Conservation (phyloP, 1,140 invertebrate species). For the Bombus soroeensis region DNA sequence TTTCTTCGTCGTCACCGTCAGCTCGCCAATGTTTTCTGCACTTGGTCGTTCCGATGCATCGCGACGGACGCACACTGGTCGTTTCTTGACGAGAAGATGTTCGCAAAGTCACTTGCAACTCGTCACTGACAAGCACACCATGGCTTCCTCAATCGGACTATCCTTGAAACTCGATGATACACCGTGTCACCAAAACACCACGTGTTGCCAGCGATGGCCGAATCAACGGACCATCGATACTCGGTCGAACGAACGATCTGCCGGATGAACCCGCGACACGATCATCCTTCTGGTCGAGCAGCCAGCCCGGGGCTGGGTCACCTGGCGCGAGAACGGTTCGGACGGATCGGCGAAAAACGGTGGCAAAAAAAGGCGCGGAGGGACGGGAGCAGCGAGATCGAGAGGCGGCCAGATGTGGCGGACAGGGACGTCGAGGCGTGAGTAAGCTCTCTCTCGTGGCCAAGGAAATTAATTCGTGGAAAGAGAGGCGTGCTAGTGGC, state of each 20-base stretch:
- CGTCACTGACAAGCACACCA: not conserved
- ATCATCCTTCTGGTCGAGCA: not conserved
- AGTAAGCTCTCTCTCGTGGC: slow-evolving; percentile 46
- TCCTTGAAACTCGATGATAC: not conserved
- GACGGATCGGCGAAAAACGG: too few species aligned
- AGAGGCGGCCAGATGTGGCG: slow-evolving; percentile 46
- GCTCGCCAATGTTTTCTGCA: too few species aligned
- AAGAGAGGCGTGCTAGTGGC: slow-evolving; percentile 18
- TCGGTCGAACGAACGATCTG: not conserved
- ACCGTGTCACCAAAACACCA: slow-evolving; percentile 30
- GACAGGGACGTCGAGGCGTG: slow-evolving; percentile 47
- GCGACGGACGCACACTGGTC: not conserved
- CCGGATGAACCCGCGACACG: not conserved
- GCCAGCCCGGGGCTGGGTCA: not conserved
- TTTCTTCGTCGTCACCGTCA: too few species aligned
- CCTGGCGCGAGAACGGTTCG: not conserved
- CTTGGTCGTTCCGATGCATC: not conserved
- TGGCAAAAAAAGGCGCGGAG: not conserved
- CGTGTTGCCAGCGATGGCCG: slow-evolving; percentile 34
- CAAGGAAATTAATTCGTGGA: slow-evolving; percentile 61
- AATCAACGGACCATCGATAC: slow-evolving; percentile 32
- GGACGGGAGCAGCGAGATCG: not conserved
- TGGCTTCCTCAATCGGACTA: not conserved
- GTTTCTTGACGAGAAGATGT: too few species aligned
- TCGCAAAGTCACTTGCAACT: not conserved